Evolutionary conservation across 2,797 vertebrate genomes (phyloP), one percentile per base, ranked within the genome.

Genomic region (Hydrolagus colliei): DNA sequence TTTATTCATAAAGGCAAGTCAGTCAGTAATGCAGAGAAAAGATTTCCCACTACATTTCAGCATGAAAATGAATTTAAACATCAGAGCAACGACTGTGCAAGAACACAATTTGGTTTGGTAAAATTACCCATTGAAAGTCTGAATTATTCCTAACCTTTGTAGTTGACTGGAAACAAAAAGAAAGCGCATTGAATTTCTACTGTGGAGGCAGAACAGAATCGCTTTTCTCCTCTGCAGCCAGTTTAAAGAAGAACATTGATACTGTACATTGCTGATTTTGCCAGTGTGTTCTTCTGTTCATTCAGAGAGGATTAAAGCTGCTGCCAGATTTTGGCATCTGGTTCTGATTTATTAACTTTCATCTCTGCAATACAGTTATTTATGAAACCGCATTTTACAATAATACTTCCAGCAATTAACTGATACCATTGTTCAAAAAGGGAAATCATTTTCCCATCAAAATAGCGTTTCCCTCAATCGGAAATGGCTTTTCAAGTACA

Each of bases 371-470:
- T 63, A 32, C 61, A 63, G 35, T 35, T 18, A 16, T 82, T 67
- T 82, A 22, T 63, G 41, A 68, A 27, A 14, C 65, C 35, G 14
- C 35, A 22, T 62, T 67, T 82, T 27, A 18, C 22, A 82, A 32
- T 65, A 82, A 67, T 67, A 67, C 27, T 82, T 82, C 35, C 63
- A 16, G 32, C 32, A 80, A 79, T 67, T 32, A 80, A 80, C 18
- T 16, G 75, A 61, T 41, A 16, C 62, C 78, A 79, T 63, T 62
- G 52, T 79, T 77, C 16, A 78, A 61, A 27, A 78, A 80, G 67
- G 67, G 9, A 65, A 65, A 80, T 80, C 62, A 41, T 12, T 27
- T 65, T 80, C 65, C 62, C 9, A 65, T 22, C n/a, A 80, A 8
- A 27, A 13, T 20, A 82, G 78, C 35, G 65, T 32, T 18, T 68